A percentile compares a stretch with the other conserved stretches of the same genome.
phyloP scores from a whole-genome alignment of 2,888 invertebrate species.

The Eristalinus sepulchralis region DNA sequence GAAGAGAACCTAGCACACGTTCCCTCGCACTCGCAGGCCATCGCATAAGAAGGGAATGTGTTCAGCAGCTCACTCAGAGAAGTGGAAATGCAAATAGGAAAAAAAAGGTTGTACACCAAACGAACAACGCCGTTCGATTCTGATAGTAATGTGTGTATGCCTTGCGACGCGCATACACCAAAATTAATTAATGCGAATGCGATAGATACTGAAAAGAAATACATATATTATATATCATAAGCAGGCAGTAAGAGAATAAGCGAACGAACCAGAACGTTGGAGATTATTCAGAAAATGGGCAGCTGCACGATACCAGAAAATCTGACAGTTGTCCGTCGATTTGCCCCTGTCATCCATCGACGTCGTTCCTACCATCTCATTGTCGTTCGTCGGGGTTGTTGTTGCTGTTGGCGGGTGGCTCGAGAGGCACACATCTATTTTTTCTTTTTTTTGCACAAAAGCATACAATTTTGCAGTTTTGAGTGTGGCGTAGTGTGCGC shows the following conservation, averaged over 20 bases:
- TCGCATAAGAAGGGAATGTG: constrained; percentile 47
- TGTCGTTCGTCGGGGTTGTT: neutral
- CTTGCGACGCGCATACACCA: constrained; percentile 73
- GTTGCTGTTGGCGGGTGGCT: neutral
- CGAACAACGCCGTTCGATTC: constrained; percentile 68
- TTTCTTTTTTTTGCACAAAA: constrained; percentile 3
- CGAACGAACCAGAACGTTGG: constrained; percentile 66
- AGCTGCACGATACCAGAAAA: constrained; percentile 52
- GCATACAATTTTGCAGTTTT: constrained; percentile 28
- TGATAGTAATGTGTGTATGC: constrained; percentile 71
- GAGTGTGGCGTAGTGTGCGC: constrained; percentile 21
- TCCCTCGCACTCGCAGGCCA: constrained; percentile 5
- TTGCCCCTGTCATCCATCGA: constrained; percentile 35
- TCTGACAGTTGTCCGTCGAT: constrained; percentile 67
- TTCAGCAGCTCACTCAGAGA: constrained; percentile 22
- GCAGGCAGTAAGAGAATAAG: constrained; percentile 26
- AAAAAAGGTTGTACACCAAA: constrained; percentile 34
- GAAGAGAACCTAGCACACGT: constrained; percentile 38
- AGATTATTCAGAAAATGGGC: constrained; percentile 46
- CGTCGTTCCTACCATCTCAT: neutral
- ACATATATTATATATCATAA: neutral
- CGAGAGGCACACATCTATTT: neutral
- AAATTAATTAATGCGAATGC: constrained; percentile 73
- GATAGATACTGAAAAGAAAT: constrained; percentile 64
- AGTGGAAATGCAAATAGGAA: constrained; percentile 48